Base-by-base conservation (phyloP, 2,888 invertebrate genomes). In the Acleris literana region DNA sequence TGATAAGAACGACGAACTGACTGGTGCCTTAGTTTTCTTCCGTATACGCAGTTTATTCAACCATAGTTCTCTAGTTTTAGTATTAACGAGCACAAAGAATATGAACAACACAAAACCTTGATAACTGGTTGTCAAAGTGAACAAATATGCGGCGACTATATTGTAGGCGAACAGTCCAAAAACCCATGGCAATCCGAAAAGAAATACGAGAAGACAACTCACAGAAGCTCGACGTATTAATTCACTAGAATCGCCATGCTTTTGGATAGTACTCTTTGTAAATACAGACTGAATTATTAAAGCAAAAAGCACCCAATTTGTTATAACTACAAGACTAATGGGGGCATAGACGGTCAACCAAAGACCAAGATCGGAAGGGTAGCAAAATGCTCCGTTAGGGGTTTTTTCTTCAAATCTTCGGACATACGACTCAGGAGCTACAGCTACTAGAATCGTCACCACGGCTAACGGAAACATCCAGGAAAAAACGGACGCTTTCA, bases 401-500 rank as follows among this genome's bases (percentile, higher is more conserved):
- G 77, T 64, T 25, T 70, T 70, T 11, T 72, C 71, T 51, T 70
- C 71, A 56, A 76, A 73, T 63, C 71, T 68, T 43, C 68, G 71
- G 22, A 76, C 73, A 71, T 92, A 92, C 39, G 77, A 82, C n/a
- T 77, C 65, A 0, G 80, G 76, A 61, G 80, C 75, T 3, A 84
- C 69, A 0, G 79, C 63, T 7, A 83, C 73, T 1, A 89, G 78
- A 2, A 83, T 66, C 2, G 80, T 68, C 2, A 93, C 83, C 0
- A 93, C 87, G 13, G 89, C 59, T 16, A 87, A 44, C 0, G 92
- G 92, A 33, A 83, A 68, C 5, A 93, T 88, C 94, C 94, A 94
- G 2, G 94, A 93, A 64, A 94, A 90, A 0, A 92, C 54, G 13
- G 89, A 84, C 0, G 93, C 89, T 80, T 94, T 93, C 57, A 93